These are phyloP conservation scores for Micropterix aruncella DNA, from an alignment of 2,888 invertebrate genomes.

Conservation along the genomic window DNA sequence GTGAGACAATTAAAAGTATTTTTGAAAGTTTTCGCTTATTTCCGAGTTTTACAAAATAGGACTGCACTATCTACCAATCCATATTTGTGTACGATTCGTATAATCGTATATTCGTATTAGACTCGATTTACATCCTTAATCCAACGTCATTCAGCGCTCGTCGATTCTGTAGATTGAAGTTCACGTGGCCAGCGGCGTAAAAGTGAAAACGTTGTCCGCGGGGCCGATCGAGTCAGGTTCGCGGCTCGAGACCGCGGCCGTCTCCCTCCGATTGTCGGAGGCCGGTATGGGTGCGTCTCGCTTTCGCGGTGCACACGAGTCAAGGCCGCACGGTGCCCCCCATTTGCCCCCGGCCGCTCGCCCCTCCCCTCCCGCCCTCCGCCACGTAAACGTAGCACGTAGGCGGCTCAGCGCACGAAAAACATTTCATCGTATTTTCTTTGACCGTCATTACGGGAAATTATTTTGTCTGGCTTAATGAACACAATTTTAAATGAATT, in stretches of 20 bases:
- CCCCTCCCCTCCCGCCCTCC: slow-evolving; percentile 19
- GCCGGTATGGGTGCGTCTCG: slow-evolving; percentile 8
- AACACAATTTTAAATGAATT: too few relatives aligned
- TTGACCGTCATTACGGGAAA: not conserved
- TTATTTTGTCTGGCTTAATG: too few relatives aligned
- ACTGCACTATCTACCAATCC: too few relatives aligned
- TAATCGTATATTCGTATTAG: too few relatives aligned
- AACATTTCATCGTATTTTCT: not conserved
- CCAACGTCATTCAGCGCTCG: too few relatives aligned
- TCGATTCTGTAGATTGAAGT: too few relatives aligned
- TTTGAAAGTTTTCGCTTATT: too few relatives aligned
- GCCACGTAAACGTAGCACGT: too few relatives aligned
- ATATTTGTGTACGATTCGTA: too few relatives aligned
- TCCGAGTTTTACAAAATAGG: too few relatives aligned
- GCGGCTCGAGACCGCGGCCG: slow-evolving; percentile 1
- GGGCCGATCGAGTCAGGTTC: slow-evolving; percentile 5
- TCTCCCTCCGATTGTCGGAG: slow-evolving; percentile 1
- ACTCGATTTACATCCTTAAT: too few relatives aligned
- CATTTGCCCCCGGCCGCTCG: slow-evolving; percentile 66
- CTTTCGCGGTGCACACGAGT: slow-evolving; percentile 32
- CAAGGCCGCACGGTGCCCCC: slow-evolving; percentile 64
- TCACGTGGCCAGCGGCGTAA: not conserved
- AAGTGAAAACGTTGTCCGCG: slow-evolving; percentile 3
- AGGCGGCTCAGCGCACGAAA: not conserved
- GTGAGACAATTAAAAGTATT: too few relatives aligned